Base-by-base conservation (phyloP, 2,797 vertebrate genomes). In the Danio kyathit region DNA sequence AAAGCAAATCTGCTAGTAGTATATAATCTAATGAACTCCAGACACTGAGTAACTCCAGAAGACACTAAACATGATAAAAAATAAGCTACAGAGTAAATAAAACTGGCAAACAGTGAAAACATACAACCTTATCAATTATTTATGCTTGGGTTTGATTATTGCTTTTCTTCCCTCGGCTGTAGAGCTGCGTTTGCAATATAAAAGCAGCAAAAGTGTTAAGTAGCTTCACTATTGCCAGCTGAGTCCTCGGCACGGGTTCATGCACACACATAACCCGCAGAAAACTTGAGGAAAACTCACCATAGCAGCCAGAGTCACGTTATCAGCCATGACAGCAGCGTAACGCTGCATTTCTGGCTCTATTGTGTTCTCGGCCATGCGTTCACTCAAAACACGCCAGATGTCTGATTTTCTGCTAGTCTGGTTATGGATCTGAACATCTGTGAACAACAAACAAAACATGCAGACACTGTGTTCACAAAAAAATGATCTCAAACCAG, bases 371-470 rank as follows among this genome's bases (percentile, higher is more conserved):
- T 75, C 46, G 60, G 8, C 38, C 41, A 46, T 61, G 3, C 72
- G 38, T 29, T 63, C 65, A 38, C 16, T 49, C 64, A 76, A 38
- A 43, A 40, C 12, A 49, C 5, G 52, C 44, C 64, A 51, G 43
- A 46, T 57, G 54, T 64, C 80, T 64, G 38, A n/a, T 56, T 40
- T n/a, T 12, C 17, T 40, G 79, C 29, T 41, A 19, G 40, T 3
- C 46, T 46, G 66, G 29, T 17, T 44, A 57, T 29, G 21, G 41
- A 72, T 13, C 13, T 3, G 29, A 9, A 11, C 52, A n/a, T 54
- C 54, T 61, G 10, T 76, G 56, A 69, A 52, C 56, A 61, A 13
- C 44, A 63, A 46, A 61, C 48, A 71, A 69, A 49, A 17, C 21
- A 19, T 48, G 29, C 12, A 48, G 21, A 67, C 11, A 4, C 17